Percentiles rank a stretch among this genome's conserved stretches.
These are phyloP conservation scores for Cephalotes varians DNA, from an alignment of 2,888 invertebrate species.

Conservation along the genomic window DNA sequence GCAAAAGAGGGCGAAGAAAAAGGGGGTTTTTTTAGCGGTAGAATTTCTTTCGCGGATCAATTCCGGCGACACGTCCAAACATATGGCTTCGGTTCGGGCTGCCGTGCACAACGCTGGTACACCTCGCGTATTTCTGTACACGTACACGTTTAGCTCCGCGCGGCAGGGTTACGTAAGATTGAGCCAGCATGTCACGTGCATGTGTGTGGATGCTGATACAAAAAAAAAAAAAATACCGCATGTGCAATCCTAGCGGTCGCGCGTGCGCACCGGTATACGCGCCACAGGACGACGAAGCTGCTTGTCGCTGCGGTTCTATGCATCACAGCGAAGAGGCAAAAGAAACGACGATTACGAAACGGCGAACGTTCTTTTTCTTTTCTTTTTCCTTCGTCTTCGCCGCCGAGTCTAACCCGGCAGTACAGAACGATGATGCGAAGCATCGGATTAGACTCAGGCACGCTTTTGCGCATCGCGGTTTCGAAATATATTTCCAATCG, in stretches of 20 bases:
- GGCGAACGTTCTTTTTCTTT: conserved; percentile 57
- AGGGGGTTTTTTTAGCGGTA: too few species aligned
- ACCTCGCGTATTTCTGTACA: conserved; percentile 52
- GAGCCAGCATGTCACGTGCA: conserved; percentile 75
- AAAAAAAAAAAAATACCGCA: conserved; percentile 73
- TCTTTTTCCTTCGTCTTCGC: conserved; percentile 48
- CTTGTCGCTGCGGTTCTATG: conserved; percentile 57
- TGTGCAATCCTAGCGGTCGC: conserved; percentile 76
- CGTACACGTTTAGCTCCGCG: conserved; percentile 52
- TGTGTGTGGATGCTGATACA: conserved; percentile 67
- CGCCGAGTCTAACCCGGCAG: conserved; percentile 52
- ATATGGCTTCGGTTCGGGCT: conserved; percentile 18
- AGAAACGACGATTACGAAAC: conserved; percentile 79
- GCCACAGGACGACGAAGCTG: conserved; percentile 66
- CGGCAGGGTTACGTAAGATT: conserved; percentile 74
- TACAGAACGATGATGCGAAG: conserved; percentile 59
- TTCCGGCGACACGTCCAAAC: conserved; percentile 6
- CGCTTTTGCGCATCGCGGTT: conserved; percentile 25
- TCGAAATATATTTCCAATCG: conserved; percentile 21
- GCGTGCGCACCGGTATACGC: conserved; percentile 70
- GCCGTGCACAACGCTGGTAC: conserved; percentile 50
- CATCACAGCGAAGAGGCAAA: conserved; percentile 66
- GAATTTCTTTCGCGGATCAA: conserved; percentile 4
- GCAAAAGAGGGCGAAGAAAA: neutral
- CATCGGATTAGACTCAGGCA: conserved; percentile 58